Evolutionary conservation across 2,888 invertebrate genomes (phyloP).

Genomic region (Blomia tropicalis): DNA sequence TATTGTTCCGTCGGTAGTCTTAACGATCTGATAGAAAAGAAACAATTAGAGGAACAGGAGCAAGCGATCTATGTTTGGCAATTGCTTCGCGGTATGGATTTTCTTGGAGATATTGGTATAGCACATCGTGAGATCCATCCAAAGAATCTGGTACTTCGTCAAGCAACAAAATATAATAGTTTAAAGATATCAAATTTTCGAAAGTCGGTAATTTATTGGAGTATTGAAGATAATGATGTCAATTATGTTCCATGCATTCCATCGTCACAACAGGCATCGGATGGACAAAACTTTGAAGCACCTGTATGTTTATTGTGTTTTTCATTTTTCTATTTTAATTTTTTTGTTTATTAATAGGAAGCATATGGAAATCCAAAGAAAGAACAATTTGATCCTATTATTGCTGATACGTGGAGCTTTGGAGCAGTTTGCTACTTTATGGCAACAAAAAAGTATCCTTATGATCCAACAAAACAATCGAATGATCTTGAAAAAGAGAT

Average conservation of each 20-base stretch:
- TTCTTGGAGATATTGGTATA: constrained; percentile 20
- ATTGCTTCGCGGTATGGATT: constrained; percentile 10
- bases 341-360: too few relatives aligned
- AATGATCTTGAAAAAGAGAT: not conserved
- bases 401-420: constrained; percentile 20
- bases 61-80: not conserved
- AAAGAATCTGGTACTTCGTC: constrained; percentile 1
- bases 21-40: not conserved
- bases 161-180: not conserved
- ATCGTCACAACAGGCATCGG: not conserved
- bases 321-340: too few relatives aligned
- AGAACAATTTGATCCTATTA: constrained; percentile 19
- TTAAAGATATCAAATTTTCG: constrained; percentile 18
- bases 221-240: constrained; percentile 9
- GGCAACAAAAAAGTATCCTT: constrained; percentile 18
- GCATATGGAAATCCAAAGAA: constrained; percentile 16
- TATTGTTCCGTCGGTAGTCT: constrained; percentile 8
- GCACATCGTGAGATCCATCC: constrained; percentile 17
- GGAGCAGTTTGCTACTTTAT: constrained; percentile 15
- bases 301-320: too few relatives aligned
- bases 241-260: constrained; percentile 12
- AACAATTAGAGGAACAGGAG: not conserved
- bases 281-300: constrained; percentile 15
- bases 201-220: constrained; percentile 12
- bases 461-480: not conserved